Conservation (phyloP, 37 sponge, comb jelly and placozoan genomes). For the Hormiphora californensis region DNA sequence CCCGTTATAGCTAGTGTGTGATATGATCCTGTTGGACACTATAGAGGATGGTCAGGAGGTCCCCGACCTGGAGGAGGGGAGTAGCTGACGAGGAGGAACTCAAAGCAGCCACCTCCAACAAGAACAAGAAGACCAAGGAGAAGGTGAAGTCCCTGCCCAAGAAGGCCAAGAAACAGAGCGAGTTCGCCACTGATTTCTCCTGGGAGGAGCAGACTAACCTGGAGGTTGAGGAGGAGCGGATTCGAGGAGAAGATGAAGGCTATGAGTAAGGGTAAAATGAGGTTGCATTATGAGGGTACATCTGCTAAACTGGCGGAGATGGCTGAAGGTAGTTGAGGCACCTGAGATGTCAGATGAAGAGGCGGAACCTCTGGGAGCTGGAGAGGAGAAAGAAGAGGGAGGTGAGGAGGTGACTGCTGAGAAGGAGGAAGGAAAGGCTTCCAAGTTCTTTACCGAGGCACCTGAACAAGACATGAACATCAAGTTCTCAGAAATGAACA, state of each 20-base stretch:
- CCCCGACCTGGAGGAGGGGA: conserved; percentile 24
- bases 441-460: conserved; percentile 68
- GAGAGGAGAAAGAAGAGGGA: conserved; percentile 54
- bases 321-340: conserved; percentile 33
- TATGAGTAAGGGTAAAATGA: background rate
- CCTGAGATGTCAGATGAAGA: background rate
- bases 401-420: conserved; percentile 20
- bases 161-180: background rate
- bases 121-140: conserved; percentile 35
- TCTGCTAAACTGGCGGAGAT: background rate
- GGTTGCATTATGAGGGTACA: background rate
- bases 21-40: conserved; percentile 61
- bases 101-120: background rate
- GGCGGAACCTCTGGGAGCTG: background rate
- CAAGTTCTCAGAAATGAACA: conserved; percentile 90
- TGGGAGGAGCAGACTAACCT: background rate
- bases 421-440: background rate
- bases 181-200: background rate
- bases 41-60: conserved; percentile 73
- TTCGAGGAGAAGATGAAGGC: background rate
- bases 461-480: conserved; percentile 60
- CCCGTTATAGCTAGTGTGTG: no score
- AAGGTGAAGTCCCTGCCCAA: background rate
- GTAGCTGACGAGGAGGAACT: conserved; percentile 57
- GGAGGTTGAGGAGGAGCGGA: conserved; percentile 2